Conservation (phyloP, 2,797 vertebrate genomes). For the Alectoris magna region DNA sequence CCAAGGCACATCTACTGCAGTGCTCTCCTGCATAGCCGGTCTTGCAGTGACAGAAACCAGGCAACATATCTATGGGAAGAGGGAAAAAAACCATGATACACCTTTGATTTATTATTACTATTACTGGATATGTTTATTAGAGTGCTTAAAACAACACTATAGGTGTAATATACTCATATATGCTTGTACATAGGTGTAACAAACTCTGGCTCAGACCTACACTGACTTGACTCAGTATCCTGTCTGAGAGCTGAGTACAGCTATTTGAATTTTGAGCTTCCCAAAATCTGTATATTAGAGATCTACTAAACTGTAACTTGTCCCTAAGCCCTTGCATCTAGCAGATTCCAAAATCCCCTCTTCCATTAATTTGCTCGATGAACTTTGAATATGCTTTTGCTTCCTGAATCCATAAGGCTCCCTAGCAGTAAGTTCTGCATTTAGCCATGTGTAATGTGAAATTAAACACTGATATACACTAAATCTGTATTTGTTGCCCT, state of each 20-base stretch:
- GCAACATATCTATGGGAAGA: constrained; percentile 81
- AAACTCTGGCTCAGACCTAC: not conserved
- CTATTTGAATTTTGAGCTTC: not conserved
- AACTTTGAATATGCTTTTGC: not conserved
- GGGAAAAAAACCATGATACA: not conserved
- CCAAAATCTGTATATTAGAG: not conserved
- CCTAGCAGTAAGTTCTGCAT: not conserved
- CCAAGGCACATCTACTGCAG: constrained; percentile 90
- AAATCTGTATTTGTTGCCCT: not conserved
- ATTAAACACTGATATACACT: not conserved
- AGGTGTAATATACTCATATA: not conserved
- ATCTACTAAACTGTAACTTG: not conserved
- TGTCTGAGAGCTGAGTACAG: not conserved
- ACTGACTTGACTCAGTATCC: not conserved
- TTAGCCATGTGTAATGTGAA: not conserved
- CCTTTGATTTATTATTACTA: not conserved
- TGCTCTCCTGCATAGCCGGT: constrained; percentile 88
- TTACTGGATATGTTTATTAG: not conserved
- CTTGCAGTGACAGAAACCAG: constrained; percentile 94
- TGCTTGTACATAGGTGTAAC: not conserved
- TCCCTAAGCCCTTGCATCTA: not conserved
- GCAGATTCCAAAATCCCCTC: not conserved
- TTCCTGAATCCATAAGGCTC: not conserved
- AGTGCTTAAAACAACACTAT: not conserved
- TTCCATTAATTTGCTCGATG: not conserved